Evolutionary conservation across 2,797 vertebrate genomes (phyloP), one percentile per base, ranked within the genome.

Genomic region (Adrianichthys oophorus): DNA sequence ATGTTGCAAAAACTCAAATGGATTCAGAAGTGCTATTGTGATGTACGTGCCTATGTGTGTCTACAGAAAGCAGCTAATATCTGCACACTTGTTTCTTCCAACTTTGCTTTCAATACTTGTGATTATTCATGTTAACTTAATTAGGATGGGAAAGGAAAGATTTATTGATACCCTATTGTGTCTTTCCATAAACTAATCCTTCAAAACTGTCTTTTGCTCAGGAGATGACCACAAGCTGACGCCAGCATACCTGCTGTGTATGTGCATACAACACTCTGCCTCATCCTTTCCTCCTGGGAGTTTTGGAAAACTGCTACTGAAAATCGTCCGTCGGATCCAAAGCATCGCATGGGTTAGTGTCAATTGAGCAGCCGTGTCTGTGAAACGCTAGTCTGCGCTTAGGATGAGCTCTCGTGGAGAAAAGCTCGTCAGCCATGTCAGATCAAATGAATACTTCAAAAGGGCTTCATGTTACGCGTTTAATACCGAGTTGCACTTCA

Each of bases 221-320:
- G 89, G 95, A 0, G 95, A 95, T 0, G 96, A 95, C 83, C 95
- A 97, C 81, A 95, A 96, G 84, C 90, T 98, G 84, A 93, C 95
- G 0, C 95, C 96, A 0, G 95, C 96, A 72, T 98, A 97, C 84
- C 92, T 98, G 55, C 90, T 98, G 61, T 98, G 97, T 85, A 92
- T 98, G 69, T 97, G 95, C 85, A 87, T 98, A 82, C 95, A 97
- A 76, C 96, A 98, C 83, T 95, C 96, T 0, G 97, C 97, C 72
- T 90, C 91, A 29, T 87, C 56, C 68, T 95, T 95, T 15, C 83
- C 92, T 54, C 95, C 93, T 0, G 95, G 95, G 1, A 92, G 94
- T 44, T 98, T 98, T 0, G 94, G 95, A 37, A 94, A 94, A 72
- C 92, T 98, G 46, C 92, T 98, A 65, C 93, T 96, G 44, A 98